Evolutionary conservation across 2,797 vertebrate species (phyloP), one percentile per base, ranked within the genome.

Genomic region (Siniperca undulata): DNA sequence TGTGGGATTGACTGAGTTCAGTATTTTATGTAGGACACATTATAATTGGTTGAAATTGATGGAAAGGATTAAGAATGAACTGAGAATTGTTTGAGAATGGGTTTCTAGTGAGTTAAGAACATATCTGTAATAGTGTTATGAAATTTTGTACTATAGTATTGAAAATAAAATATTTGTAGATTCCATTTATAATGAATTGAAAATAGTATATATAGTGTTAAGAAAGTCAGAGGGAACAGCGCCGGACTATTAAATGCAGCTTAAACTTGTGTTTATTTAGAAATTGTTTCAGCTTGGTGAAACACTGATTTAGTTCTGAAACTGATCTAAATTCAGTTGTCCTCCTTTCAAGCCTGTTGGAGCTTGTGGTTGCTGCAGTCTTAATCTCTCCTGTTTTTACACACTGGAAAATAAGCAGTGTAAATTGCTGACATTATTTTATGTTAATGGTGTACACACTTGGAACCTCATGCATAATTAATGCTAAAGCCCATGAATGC

Each of bases 371-470:
- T 78, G 76, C 70, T 67, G 59, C 77, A 73, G 69, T 74, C 42
- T 77, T 71, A 55, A 59, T 81, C 20, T 69, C 60, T 74, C 20
- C 50, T 70, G 65, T 62, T 79, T 81, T 77, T 60, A 78, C 73
- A 67, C 10, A 5, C 55, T 66, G 38, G 24, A 73, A 78, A 78
- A 58, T 64, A 60, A 70, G 60, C 73, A 64, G 70, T 52, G 53
- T 71, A 87, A 88, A 91, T 55, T 11, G 70, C 83, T 88, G 84
- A 87, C 62, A 22, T 82, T 83, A 58, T 72, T 77, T 89, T 80
- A 89, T 85, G 77, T 76, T 86, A 90, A 90, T 89, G 69, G 53
- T 3, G 6, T 44, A 76, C 71, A 84, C 69, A 62, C 74, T 83
- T 74, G 34, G 3, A 76, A 2, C 34, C 38, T 80, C 74, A 72